Conservation (phyloP, 2,888 invertebrate genomes). For the Drosophila cracens region DNA sequence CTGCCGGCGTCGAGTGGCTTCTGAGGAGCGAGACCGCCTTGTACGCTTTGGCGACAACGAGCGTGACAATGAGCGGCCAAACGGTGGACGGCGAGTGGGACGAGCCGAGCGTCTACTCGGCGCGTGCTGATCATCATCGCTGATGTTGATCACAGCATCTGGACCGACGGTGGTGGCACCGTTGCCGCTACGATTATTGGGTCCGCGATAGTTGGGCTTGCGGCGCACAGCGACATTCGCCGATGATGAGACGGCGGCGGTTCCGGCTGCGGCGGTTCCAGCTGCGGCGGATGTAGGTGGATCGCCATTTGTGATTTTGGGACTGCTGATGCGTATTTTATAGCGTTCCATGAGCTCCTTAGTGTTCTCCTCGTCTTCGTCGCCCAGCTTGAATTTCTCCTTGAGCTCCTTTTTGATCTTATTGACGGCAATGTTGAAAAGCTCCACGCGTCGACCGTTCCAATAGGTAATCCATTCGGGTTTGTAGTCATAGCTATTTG, state of each 20-base stretch:
- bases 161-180: neutral
- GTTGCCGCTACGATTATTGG: conserved; percentile 31
- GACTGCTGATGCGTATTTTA: conserved; percentile 72
- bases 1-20: conserved; percentile 32
- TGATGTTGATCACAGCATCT: conserved; percentile 81
- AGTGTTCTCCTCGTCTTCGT: conserved; percentile 84
- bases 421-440: conserved; percentile 90
- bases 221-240: conserved; percentile 33
- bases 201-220: conserved; percentile 50
- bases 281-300: neutral
- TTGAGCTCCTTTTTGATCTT: conserved; percentile 89
- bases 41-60: conserved; percentile 55
- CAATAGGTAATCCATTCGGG: conserved; percentile 95
- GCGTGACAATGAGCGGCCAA: conserved; percentile 51
- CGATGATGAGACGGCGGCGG: neutral
- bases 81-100: conserved; percentile 45
- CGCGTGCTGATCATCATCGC: conserved; percentile 79
- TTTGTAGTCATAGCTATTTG: conserved; percentile 93
- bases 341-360: conserved; percentile 83
- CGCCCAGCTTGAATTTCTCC: conserved; percentile 86
- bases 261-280: neutral
- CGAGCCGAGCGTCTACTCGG: conserved; percentile 26
- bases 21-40: conserved; percentile 53
- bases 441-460: conserved; percentile 92
- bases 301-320: conserved; percentile 21